Evolutionary conservation across 2,888 invertebrate genomes (phyloP).

Genomic region (Gasteruption jaculator): DNA sequence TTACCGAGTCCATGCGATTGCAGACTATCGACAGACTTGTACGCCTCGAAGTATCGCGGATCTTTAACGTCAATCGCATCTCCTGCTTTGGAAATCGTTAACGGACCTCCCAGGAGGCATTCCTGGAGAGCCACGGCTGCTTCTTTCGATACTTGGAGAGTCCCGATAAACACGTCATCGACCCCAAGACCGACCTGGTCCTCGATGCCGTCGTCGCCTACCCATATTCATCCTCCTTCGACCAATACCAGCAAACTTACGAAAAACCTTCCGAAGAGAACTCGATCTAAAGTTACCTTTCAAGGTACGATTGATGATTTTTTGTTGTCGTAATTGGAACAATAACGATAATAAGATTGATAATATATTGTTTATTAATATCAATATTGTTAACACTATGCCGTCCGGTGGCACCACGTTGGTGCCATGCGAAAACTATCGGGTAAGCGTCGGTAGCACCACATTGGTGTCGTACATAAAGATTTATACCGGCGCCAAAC

Average conservation of each 20-base stretch:
- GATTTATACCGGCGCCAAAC: too few species aligned
- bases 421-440: too few species aligned
- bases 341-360: too few species aligned
- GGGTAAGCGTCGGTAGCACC: too few species aligned
- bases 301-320: conserved; percentile 45
- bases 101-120: conserved; percentile 43
- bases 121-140: conserved; percentile 46
- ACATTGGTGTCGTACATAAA: too few species aligned
- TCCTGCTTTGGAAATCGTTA: conserved; percentile 40
- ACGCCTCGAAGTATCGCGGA: conserved; percentile 46
- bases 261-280: conserved; percentile 38
- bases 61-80: conserved; percentile 48
- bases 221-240: conserved; percentile 46
- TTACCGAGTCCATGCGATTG: conserved; percentile 48
- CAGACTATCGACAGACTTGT: conserved; percentile 43
- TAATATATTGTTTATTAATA: too few species aligned
- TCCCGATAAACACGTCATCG: conserved; percentile 35
- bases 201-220: conserved; percentile 54
- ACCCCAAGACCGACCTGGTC: conserved; percentile 49
- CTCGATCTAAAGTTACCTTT: conserved; percentile 50
- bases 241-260: conserved; percentile 30
- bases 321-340: too few species aligned
- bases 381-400: too few species aligned
- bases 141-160: conserved; percentile 47
- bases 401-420: too few species aligned